These are phyloP conservation scores for Bombus soroeensis DNA, from an alignment of 1,140 invertebrate species.

Conservation along the genomic window DNA sequence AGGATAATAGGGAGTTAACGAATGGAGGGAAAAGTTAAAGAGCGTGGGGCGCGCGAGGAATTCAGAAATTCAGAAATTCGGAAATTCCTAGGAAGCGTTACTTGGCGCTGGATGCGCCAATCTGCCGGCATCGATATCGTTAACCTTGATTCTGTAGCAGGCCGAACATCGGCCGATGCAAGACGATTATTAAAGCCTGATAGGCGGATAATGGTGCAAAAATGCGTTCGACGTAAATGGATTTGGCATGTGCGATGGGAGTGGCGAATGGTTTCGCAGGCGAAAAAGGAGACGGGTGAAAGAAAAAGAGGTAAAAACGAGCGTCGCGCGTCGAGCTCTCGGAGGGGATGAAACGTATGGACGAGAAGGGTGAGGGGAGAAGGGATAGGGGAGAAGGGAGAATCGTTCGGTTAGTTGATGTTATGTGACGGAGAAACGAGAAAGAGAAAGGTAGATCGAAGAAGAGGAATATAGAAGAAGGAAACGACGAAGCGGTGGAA, in stretches of 20 bases:
- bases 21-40: background rate
- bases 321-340: background rate
- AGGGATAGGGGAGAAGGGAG: no score
- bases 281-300: constrained; percentile 22
- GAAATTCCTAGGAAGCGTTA: background rate
- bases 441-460: background rate
- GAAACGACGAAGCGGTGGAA: no score
- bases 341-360: background rate
- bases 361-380: no score
- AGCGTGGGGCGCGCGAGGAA: background rate
- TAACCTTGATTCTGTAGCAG: constrained; percentile 34
- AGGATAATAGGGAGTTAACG: background rate
- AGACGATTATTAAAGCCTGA: constrained; percentile 37
- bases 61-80: background rate
- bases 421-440: background rate
- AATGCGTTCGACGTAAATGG: constrained; percentile 46
- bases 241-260: constrained; percentile 44
- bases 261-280: constrained; percentile 21
- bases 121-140: constrained; percentile 1
- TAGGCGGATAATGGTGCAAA: constrained; percentile 38
- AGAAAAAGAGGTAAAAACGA: constrained; percentile 1
- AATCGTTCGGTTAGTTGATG: background rate
- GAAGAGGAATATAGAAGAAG: background rate
- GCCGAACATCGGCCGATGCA: background rate
- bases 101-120: constrained; percentile 3